Base-by-base conservation (phyloP, 1,140 invertebrate species). In the Drosophila pectinifera region DNA sequence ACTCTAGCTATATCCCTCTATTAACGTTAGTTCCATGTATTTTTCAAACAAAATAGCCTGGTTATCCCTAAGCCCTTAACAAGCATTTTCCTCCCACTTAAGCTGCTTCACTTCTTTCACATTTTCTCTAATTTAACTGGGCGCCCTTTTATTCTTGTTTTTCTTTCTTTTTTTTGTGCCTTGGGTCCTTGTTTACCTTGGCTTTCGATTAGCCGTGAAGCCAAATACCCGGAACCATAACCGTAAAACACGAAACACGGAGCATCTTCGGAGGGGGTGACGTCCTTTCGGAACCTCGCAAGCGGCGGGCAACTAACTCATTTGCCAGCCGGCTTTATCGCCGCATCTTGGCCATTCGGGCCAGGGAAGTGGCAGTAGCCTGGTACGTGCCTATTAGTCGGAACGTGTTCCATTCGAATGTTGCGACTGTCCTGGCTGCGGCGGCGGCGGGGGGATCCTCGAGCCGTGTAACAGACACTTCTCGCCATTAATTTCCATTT, bases 351-450 rank as follows among this genome's bases (percentile, higher is more conserved):
- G 80, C 49, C 72, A 58, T 53, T 65, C 36, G 36, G 14, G 36
- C 49, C 49, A 53, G 49, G 49, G 31, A 53, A 53, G 49, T 53
- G 49, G 49, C n/a, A 53, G 49, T 53, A 53, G 53, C 68, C 49
- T 70, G 68, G 59, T 81, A 85, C 81, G 81, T 85, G 81, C 79
- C 81, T 88, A 85, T 85, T 85, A 85, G 78, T 78, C 64, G 48
- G 56, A 58, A 85, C 81, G 81, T 85, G 81, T 86, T 78, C 62
- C 78, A 86, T 81, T 86, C 73, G 79, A 73, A 79, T 78, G 57
- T 31, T 22, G 1, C 22, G 22, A 18, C 36, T 63, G 36, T 11
- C 48, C n/a, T n/a, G n/a, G n/a, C n/a, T 16, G 2, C 4, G 45
- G 8, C 22, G 22, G 54, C 26, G 22, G 16, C 14, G n/a, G n/a